Conservation (phyloP, 2,888 invertebrate genomes). For the Furcula furcula region DNA sequence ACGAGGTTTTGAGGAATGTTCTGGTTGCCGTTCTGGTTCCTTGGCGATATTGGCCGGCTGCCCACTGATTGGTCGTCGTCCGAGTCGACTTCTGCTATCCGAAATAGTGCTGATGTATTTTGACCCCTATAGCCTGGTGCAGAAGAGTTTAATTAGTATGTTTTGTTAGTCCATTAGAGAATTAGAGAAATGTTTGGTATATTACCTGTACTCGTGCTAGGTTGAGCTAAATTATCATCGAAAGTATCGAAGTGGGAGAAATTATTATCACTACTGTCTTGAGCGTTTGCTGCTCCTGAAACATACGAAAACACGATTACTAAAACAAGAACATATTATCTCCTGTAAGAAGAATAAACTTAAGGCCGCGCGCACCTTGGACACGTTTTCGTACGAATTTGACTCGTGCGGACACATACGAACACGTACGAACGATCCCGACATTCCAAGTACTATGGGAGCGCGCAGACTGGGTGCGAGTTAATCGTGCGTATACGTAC, state of each 20-base stretch:
- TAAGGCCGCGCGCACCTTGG: no score
- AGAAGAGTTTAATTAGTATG: not conserved
- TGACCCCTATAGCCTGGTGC: constrained; percentile 68
- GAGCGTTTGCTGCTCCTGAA: constrained; percentile 49
- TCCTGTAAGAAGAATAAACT: no score
- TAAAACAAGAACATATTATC: no score
- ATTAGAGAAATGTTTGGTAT: constrained; percentile 3
- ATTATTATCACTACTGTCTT: constrained; percentile 59
- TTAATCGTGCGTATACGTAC: no score
- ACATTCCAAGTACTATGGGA: no score
- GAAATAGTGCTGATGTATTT: constrained; percentile 64
- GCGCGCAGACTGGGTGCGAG: no score
- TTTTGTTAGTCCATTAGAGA: not conserved
- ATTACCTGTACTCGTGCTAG: constrained; percentile 85
- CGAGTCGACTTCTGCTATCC: constrained; percentile 83
- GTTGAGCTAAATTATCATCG: constrained; percentile 80
- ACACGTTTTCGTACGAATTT: no score
- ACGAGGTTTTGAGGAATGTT: constrained; percentile 68
- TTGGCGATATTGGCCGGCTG: constrained; percentile 65
- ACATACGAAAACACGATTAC: constrained; percentile 20
- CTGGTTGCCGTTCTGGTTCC: constrained; percentile 44
- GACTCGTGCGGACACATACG: no score
- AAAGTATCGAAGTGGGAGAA: constrained; percentile 49
- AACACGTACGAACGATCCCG: no score
- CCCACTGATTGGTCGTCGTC: constrained; percentile 82